Percentiles rank a stretch among this genome's conserved stretches.
These are phyloP conservation scores for Melanerpes aurifrons DNA, from an alignment of 2,113 vertebrate species.

Conservation along the genomic window DNA sequence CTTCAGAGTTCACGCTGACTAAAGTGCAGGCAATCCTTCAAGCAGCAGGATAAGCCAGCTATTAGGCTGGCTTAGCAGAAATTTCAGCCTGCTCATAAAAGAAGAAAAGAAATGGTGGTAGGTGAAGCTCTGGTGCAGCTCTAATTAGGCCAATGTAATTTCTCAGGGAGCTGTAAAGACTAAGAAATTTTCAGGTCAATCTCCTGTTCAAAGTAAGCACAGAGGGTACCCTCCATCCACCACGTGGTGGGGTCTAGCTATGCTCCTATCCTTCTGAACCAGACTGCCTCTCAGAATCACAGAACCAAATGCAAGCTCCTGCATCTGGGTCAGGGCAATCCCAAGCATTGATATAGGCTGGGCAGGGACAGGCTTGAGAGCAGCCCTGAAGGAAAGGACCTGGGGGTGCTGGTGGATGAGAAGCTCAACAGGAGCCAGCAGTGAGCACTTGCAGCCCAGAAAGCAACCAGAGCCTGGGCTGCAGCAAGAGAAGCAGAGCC, in stretches of 20 bases:
- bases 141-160: background rate
- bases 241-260: background rate
- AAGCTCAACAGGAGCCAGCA: too few species aligned
- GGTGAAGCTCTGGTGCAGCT: background rate
- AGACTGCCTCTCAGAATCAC: background rate
- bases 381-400: too few species aligned
- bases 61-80: background rate
- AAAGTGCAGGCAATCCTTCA: background rate
- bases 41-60: background rate
- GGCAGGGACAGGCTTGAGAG: too few species aligned
- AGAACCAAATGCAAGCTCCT: too few species aligned
- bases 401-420: too few species aligned
- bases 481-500: too few species aligned
- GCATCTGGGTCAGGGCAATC: too few species aligned
- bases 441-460: too few species aligned
- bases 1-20: background rate
- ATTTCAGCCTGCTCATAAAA: background rate
- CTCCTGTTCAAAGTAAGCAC: background rate
- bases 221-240: background rate
- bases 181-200: background rate
- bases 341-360: too few species aligned
- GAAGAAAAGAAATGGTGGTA: background rate
- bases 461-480: too few species aligned
- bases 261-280: background rate
- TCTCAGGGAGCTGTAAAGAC: background rate